phyloP scores from a whole-genome alignment of 2,113 vertebrate species.

The Trogon melanurus region DNA sequence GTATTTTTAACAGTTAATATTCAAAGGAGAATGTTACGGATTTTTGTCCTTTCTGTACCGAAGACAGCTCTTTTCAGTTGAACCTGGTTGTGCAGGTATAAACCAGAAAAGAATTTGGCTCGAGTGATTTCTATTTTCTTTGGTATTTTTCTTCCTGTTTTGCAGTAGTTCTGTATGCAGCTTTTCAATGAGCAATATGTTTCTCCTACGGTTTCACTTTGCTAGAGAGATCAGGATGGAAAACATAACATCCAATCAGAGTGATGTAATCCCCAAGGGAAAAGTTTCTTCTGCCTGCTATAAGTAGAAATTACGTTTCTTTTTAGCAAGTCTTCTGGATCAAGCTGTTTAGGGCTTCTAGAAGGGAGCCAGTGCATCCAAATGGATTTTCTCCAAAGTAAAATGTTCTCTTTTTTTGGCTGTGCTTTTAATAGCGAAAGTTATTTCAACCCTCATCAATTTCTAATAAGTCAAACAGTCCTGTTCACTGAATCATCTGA shows the following conservation, averaged over 20 bases:
- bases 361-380: slow-evolving; percentile 10
- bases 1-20: background rate
- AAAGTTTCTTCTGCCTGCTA: slow-evolving; percentile 66
- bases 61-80: background rate
- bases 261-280: slow-evolving; percentile 69
- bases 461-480: slow-evolving; percentile 15
- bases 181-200: slow-evolving; percentile 47
- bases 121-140: slow-evolving; percentile 25
- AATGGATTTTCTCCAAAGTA: slow-evolving; percentile 58
- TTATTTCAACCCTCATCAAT: slow-evolving; percentile 43
- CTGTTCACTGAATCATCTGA: slow-evolving; percentile 12
- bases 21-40: background rate
- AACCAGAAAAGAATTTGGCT: slow-evolving; percentile 1
- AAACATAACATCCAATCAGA: slow-evolving; percentile 68
- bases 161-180: background rate
- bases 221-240: slow-evolving; percentile 58
- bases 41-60: background rate
- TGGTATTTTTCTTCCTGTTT: background rate
- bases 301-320: slow-evolving; percentile 67
- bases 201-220: slow-evolving; percentile 48
- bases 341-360: slow-evolving; percentile 55
- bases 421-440: slow-evolving; percentile 45
- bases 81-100: background rate
- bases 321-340: slow-evolving; percentile 57
- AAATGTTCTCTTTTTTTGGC: slow-evolving; percentile 11